These are phyloP conservation scores for Mesorhabditis spiculigera DNA, from an alignment of 2,888 invertebrate genomes.

Conservation along the genomic window DNA sequence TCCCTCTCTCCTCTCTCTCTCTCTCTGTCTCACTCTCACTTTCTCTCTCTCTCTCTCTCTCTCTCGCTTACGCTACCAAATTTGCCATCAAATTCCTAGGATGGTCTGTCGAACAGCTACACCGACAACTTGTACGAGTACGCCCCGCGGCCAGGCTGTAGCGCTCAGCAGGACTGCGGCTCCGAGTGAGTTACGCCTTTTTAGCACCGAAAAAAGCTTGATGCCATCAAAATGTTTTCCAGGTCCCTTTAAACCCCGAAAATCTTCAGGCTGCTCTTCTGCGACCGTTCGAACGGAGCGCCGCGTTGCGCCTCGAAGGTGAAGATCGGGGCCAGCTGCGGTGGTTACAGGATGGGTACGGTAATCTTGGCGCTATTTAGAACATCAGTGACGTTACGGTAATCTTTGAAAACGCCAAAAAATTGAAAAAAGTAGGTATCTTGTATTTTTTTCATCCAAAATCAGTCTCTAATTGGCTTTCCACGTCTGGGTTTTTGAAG, in stretches of 20 bases:
- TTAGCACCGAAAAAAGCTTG: background rate
- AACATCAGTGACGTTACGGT: too few relatives aligned
- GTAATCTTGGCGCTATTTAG: too few relatives aligned
- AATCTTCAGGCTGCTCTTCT: constrained; percentile 37
- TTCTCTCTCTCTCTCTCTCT: too few relatives aligned
- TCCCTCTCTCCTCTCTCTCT: too few relatives aligned
- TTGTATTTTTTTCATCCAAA: too few relatives aligned
- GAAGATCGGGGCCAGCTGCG: constrained; percentile 27
- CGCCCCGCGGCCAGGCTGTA: constrained; percentile 44
- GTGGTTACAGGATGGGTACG: constrained; percentile 18
- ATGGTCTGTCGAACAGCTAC: constrained; percentile 48
- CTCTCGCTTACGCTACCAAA: too few relatives aligned
- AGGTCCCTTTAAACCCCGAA: background rate
- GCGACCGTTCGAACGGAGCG: constrained; percentile 28
- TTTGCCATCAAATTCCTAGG: constrained; percentile 10
- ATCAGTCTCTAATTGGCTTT: too few relatives aligned
- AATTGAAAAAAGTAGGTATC: too few relatives aligned
- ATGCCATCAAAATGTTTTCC: background rate
- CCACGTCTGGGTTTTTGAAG: too few relatives aligned
- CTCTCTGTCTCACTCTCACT: too few relatives aligned
- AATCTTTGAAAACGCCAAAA: too few relatives aligned
- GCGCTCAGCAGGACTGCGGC: constrained; percentile 25
- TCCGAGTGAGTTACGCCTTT: constrained; percentile 18
- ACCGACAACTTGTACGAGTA: constrained; percentile 50
- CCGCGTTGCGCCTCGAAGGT: constrained; percentile 46